phyloP scores from a whole-genome alignment of 2,113 vertebrate genomes.

The Salvator merianae region DNA sequence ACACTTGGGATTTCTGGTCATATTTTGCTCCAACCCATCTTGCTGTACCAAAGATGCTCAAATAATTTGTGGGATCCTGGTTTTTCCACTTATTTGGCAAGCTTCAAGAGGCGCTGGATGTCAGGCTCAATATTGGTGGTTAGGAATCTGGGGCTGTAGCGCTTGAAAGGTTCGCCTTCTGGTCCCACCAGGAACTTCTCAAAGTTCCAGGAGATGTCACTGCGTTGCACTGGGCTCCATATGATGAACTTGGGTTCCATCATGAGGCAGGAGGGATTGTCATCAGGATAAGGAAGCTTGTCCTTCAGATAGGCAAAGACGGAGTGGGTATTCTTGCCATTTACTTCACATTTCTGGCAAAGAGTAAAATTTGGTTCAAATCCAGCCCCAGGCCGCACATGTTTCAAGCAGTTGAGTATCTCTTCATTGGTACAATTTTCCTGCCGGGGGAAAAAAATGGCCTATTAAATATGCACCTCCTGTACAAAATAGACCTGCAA shows the following conservation, averaged over 20 bases:
- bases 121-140: conserved; percentile 90
- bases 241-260: conserved; percentile 85
- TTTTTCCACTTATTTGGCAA: conserved; percentile 82
- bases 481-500: not conserved
- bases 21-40: not conserved
- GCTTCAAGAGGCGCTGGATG: conserved; percentile 91
- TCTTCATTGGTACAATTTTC: conserved; percentile 92
- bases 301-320: conserved; percentile 96
- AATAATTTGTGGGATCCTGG: not conserved
- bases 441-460: conserved; percentile 65
- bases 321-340: conserved; percentile 87
- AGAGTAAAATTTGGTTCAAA: conserved; percentile 90
- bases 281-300: conserved; percentile 88
- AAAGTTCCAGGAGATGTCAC: conserved; percentile 95
- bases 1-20: not conserved
- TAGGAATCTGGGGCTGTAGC: conserved; percentile 88
- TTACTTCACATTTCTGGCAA: conserved; percentile 93
- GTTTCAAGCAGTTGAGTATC: conserved; percentile 87
- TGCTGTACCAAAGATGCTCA: not conserved
- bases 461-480: not conserved
- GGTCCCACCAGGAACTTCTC: conserved; percentile 97
- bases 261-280: conserved; percentile 84
- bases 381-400: conserved; percentile 89
- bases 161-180: conserved; percentile 93
- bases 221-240: conserved; percentile 89